A percentile compares a stretch with the other conserved stretches of the same genome.
Conservation (phyloP, 1,140 invertebrate genomes). For the Globodera rostochiensis region DNA sequence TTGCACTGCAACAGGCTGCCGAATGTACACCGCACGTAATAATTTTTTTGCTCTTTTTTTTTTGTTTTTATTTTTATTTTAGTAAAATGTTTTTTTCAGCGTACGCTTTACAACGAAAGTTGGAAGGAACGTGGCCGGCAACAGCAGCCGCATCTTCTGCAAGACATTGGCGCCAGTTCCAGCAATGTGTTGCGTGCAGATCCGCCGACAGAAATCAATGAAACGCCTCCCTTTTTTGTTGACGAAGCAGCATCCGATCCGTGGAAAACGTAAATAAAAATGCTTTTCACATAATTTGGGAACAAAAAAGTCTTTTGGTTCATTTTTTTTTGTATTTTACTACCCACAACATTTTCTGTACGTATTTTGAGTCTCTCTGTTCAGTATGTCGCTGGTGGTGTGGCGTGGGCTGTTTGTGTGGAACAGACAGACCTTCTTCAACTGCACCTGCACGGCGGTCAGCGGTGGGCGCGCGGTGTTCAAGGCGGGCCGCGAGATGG, state of each 20-base stretch:
- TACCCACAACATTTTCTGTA: too few relatives aligned
- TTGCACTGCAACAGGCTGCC: too few relatives aligned
- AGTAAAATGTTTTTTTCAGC: not conserved
- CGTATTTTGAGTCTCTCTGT: not conserved
- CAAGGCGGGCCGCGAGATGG: conserved; percentile 13
- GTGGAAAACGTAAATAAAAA: not conserved
- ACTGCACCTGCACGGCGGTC: conserved; percentile 1
- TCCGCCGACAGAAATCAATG: not conserved
- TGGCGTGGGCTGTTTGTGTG: conserved; percentile 14
- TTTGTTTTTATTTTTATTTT: too few relatives aligned
- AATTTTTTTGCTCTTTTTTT: too few relatives aligned
- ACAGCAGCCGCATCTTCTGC: not conserved
- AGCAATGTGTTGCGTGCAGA: not conserved
- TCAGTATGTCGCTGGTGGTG: not conserved
- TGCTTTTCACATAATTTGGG: not conserved
- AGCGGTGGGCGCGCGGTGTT: not conserved
- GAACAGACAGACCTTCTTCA: not conserved
- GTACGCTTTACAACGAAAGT: not conserved
- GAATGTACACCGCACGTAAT: too few relatives aligned
- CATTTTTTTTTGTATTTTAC: too few relatives aligned
- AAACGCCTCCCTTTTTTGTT: not conserved
- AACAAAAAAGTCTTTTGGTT: too few relatives aligned
- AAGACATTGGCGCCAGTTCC: not conserved
- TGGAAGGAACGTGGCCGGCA: not conserved
- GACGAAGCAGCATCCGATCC: not conserved